Evolutionary conservation across 2,113 vertebrate species (phyloP).

Genomic region (Ophiodon elongatus): DNA sequence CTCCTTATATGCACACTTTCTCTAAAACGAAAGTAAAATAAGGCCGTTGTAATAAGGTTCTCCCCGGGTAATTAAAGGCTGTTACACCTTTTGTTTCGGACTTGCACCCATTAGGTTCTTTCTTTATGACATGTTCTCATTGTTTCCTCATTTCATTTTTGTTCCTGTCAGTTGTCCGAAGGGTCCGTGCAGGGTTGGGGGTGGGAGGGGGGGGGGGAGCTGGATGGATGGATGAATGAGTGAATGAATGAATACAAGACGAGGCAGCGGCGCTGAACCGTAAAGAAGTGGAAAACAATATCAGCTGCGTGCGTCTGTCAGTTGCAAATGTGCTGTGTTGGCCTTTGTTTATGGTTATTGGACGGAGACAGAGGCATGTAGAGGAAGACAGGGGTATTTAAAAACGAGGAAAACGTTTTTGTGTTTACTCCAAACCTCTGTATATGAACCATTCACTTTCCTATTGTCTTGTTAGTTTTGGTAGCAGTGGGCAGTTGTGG

Average conservation of each 20-base stretch:
- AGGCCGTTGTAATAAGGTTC: constrained; percentile 54
- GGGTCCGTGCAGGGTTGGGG: constrained; percentile 53
- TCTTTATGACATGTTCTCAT: constrained; percentile 74
- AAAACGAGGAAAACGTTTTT: constrained; percentile 52
- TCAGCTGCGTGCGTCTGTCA: constrained; percentile 87
- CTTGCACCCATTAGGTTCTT: constrained; percentile 67
- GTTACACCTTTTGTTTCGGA: constrained; percentile 54
- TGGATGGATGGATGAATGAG: constrained; percentile 35
- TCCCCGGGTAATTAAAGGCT: constrained; percentile 53
- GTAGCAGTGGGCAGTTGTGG: constrained; percentile 51
- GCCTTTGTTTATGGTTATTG: constrained; percentile 84
- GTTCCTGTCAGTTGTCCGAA: constrained; percentile 74
- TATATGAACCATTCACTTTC: constrained; percentile 65
- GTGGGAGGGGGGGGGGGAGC: neutral
- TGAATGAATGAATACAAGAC: constrained; percentile 82
- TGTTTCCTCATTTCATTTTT: constrained; percentile 76
- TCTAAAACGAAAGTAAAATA: constrained; percentile 52
- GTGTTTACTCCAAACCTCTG: constrained; percentile 58
- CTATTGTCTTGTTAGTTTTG: constrained; percentile 39
- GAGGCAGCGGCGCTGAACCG: constrained; percentile 80
- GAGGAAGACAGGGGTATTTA: constrained; percentile 48
- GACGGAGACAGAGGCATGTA: constrained; percentile 60
- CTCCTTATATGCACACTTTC: neutral
- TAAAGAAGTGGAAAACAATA: constrained; percentile 88
- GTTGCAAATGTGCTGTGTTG: constrained; percentile 84